Conservation (phyloP, 2,113 vertebrate species). For the Pyxicephalus adspersus region DNA sequence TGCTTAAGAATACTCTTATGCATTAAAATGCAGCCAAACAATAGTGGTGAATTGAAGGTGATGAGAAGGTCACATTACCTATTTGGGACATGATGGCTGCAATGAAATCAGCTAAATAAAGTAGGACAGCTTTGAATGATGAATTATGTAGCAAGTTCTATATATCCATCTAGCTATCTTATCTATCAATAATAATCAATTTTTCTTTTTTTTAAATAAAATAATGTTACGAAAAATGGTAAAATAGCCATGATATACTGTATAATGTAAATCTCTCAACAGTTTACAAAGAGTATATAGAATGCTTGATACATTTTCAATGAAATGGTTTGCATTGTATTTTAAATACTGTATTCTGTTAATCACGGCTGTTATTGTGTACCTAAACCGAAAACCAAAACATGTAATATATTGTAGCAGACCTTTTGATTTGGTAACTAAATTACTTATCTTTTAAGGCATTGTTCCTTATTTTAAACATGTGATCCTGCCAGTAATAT, state of each 20-base stretch:
- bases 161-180: not conserved
- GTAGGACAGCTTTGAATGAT: not conserved
- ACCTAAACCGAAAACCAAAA: too few species aligned
- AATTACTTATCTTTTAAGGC: too few species aligned
- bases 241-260: not conserved
- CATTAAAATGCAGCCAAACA: constrained; percentile 41
- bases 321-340: too few species aligned
- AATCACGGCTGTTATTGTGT: too few species aligned
- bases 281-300: too few species aligned
- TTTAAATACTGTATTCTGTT: too few species aligned
- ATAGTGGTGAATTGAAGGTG: constrained; percentile 50
- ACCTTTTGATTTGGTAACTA: too few species aligned
- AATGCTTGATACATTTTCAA: too few species aligned
- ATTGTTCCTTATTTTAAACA: too few species aligned
- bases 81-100: constrained; percentile 24
- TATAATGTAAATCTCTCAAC: not conserved
- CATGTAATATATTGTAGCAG: too few species aligned
- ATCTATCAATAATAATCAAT: not conserved
- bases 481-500: too few species aligned
- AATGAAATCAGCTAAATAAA: constrained; percentile 5
- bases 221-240: too few species aligned
- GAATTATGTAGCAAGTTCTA: not conserved
- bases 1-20: constrained; percentile 47
- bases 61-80: constrained; percentile 47
- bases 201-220: not conserved